These are phyloP conservation scores for Euschistus heros DNA, from an alignment of 1,140 invertebrate genomes.

Conservation along the genomic window DNA sequence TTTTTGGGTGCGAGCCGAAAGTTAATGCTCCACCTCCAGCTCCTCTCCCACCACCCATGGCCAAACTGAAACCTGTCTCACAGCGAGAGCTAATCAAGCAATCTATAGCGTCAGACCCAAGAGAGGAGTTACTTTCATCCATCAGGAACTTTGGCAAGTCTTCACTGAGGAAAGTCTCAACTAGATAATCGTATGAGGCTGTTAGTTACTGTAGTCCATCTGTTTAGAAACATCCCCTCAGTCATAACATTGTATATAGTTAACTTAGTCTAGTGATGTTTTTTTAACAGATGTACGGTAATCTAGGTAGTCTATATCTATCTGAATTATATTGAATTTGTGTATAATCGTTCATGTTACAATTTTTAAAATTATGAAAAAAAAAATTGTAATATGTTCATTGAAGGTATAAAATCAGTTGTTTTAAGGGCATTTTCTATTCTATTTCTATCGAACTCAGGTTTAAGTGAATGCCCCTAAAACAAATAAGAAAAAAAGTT, in stretches of 20 bases:
- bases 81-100: conserved; percentile 35
- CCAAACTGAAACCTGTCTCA: conserved; percentile 37
- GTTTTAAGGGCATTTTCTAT: too few relatives aligned
- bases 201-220: neutral
- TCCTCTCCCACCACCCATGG: conserved; percentile 35
- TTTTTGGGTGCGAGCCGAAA: conserved; percentile 19
- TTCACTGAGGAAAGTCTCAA: conserved; percentile 15
- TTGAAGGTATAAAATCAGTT: too few relatives aligned
- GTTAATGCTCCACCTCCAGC: conserved; percentile 31
- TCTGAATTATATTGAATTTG: too few relatives aligned
- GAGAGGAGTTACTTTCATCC: conserved; percentile 55
- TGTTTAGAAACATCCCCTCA: conserved; percentile 1
- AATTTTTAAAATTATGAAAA: too few relatives aligned
- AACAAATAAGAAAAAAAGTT: too few relatives aligned
- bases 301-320: too few relatives aligned
- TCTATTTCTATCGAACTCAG: too few relatives aligned
- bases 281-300: too few relatives aligned
- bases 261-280: neutral
- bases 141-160: conserved; percentile 52
- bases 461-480: too few relatives aligned
- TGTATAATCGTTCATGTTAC: too few relatives aligned
- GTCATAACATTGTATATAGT: neutral
- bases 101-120: conserved; percentile 40
- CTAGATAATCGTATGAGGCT: conserved; percentile 8
- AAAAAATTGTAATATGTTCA: too few relatives aligned